phyloP scores from a whole-genome alignment of 2,888 invertebrate genomes.

The Adelognathus sp. region DNA sequence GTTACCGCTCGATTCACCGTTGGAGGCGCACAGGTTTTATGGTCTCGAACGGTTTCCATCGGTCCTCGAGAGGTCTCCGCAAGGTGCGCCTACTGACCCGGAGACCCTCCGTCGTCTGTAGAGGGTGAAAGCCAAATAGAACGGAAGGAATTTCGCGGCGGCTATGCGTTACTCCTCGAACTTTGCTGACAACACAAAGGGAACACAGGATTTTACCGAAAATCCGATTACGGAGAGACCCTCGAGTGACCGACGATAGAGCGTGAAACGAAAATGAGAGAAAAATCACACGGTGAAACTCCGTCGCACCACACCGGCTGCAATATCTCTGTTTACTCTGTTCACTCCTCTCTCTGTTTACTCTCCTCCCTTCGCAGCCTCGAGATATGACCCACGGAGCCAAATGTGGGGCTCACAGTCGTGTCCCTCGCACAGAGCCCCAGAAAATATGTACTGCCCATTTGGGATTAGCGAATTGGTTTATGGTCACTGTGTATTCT shows the following conservation, averaged over 20 bases:
- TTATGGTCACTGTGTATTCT: constrained; percentile 37
- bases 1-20: constrained; percentile 8
- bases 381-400: constrained; percentile 12
- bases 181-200: neutral
- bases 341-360: neutral
- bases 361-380: neutral
- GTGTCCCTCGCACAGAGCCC: neutral
- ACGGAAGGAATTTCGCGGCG: neutral
- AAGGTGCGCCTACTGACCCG: constrained; percentile 14
- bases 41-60: neutral
- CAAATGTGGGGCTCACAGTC: constrained; percentile 30
- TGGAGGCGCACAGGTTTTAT: constrained; percentile 6
- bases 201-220: constrained; percentile 30
- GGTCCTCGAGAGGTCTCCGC: neutral
- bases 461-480: constrained; percentile 57
- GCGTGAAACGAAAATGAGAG: constrained; percentile 24
- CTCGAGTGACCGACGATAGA: neutral
- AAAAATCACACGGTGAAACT: neutral
- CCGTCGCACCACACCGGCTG: neutral
- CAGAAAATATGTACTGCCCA: constrained; percentile 30
- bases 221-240: constrained; percentile 43
- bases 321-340: neutral
- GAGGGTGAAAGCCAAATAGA: neutral
- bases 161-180: neutral
- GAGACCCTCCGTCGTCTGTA: neutral